A percentile compares a stretch with the other conserved stretches of the same genome.
Evolutionary conservation across 2,888 invertebrate genomes (phyloP).

Genomic region (Ctenicera cuprea): DNA sequence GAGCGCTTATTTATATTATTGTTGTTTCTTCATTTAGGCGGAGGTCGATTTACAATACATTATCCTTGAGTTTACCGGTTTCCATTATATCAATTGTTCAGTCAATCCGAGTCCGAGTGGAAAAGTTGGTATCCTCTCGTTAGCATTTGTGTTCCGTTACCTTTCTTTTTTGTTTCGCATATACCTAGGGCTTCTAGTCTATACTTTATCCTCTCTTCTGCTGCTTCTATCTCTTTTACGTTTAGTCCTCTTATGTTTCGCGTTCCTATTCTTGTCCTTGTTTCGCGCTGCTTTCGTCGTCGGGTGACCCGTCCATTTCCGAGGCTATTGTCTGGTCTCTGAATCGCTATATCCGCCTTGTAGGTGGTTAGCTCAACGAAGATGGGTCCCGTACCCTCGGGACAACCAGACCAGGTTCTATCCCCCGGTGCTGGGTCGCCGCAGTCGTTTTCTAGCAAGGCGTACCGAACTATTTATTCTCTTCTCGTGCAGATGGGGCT

Average conservation of each 20-base stretch:
- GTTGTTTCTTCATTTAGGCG: conserved; percentile 3
- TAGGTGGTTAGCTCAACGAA: background rate
- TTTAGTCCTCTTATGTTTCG: background rate
- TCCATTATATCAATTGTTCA: background rate
- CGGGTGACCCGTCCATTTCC: background rate
- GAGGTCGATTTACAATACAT: conserved; percentile 3
- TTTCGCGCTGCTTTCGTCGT: conserved; percentile 1
- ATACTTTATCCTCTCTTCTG: background rate
- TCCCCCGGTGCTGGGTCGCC: too few relatives aligned
- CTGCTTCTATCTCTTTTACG: background rate
- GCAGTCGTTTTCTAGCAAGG: background rate
- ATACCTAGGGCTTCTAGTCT: background rate
- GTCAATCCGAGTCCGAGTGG: too few relatives aligned
- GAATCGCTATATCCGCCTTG: background rate
- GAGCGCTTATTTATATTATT: background rate
- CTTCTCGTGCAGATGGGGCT: too few relatives aligned
- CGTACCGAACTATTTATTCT: background rate
- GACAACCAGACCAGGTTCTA: background rate
- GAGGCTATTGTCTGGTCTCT: background rate
- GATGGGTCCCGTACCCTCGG: background rate
- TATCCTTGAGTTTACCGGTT: background rate
- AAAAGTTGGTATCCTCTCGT: too few relatives aligned
- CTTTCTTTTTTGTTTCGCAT: conserved; percentile 8
- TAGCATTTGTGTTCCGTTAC: background rate
- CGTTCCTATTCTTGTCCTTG: background rate